Base-by-base conservation (phyloP, 1,140 invertebrate species). In the Zaprionus vittiger region DNA sequence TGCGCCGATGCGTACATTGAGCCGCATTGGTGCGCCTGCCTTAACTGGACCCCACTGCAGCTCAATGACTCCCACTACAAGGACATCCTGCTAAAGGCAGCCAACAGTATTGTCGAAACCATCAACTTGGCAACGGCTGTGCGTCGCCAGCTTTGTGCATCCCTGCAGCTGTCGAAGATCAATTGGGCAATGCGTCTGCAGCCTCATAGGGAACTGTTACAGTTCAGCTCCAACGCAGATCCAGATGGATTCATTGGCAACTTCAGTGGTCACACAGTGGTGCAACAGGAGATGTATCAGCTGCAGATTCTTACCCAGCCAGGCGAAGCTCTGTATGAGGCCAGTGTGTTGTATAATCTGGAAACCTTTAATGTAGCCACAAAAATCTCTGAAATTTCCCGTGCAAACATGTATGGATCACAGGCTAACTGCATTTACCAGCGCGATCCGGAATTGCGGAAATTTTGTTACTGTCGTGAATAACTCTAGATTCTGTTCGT, bases 11-110 rank as follows among this genome's bases (percentile, higher is more conserved):
- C 98, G 5, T 97, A 95, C 37, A 97, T 99, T 60, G 97, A 98
- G 89, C 96, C 97, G 0, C 98, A 99, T 93, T 99, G 98, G 98
- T 99, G 98, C 86, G 96, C 97, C n/a, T 99, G 98, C 86, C 93
- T 98, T 4, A 94, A 95, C 5, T 98, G 97, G 97, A 41, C 55
- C 24, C 75, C 79, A 9, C 85, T 93, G 91, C 68, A 77, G 28
- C 89, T 93, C 84, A 41, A 93, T 93, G 41, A 93, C 93, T 57
- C 73, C 74, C 59, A 83, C 67, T 71, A 93, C 81, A 5, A 73
- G 72, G 68, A 92, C 83, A 78, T 93, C 89, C 62, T 91, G 15
- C 60, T 87, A 0, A 78, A 93, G 41, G 93, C 94, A 0, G 96
- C 94, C 0, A 72, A 91, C 4, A 94, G 94, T 11, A 93, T 96